Base-by-base conservation (phyloP, 1,140 invertebrate genomes). In the Heterodera schachtii region DNA sequence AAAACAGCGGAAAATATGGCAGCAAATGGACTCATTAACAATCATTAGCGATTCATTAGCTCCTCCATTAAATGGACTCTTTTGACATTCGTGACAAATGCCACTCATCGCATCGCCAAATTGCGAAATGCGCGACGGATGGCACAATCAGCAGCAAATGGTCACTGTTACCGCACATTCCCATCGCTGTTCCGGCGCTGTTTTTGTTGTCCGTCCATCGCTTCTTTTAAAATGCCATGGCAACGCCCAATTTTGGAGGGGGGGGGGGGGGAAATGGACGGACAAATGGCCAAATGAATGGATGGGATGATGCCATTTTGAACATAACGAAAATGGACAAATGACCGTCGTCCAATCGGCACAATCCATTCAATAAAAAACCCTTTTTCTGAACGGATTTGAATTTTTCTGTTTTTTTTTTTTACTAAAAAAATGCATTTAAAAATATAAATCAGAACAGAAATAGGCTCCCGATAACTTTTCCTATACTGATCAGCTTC, bases 1-100 rank as follows among this genome's bases (percentile, higher is more conserved):
- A 52, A 52, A 31, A 31, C 31, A 31, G 31, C 31, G 31, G 31
- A 31, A 31, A 31, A 31, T 31, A 31, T 31, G 31, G 31, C 31
- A 11, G 49, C 49, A 52, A 52, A 52, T 8, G 49, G 49, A 6
- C 9, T 52, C 52, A 11, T 8, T 11, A 16, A 52, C 9, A 8
- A 52, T 52, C 52, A 11, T 16, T 16, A 3, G 49, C 49, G 57
- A 19, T 4, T 64, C 57, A 64, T 64, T 19, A 64, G 19, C 16
- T 19, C 11, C 3, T 60, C 4, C 11, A 19, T 64, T 19, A 0
- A 64, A 19, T 19, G 31, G 31, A 31, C 31, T 31, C 31, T 19
- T 64, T 64, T 64, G 57, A 19, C 57, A 64, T 64, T 64, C 57
- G 57, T 64, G 57, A 64, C 57, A 13, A 64, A 64, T 64, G 57